Percentiles rank a stretch among this genome's conserved stretches.
Evolutionary conservation across 1,140 invertebrate genomes (phyloP).

Genomic region (Scaptomyza montana): DNA sequence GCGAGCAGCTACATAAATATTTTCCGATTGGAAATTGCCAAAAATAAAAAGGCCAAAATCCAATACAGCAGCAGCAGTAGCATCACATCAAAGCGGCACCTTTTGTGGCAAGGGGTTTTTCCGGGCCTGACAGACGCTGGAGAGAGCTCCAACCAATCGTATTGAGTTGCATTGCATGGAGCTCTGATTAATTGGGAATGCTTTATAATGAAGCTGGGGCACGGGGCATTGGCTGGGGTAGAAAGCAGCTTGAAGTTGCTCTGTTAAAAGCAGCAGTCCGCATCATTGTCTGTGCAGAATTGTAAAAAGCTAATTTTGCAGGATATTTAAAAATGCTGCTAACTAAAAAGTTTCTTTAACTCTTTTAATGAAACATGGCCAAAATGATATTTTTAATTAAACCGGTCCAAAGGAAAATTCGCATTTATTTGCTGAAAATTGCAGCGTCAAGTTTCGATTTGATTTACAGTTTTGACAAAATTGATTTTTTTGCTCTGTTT

Average conservation of each 20-base stretch:
- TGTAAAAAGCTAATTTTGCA: neutral
- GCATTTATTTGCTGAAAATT: conserved; percentile 20
- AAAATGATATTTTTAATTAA: conserved; percentile 1
- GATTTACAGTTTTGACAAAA: conserved; percentile 27
- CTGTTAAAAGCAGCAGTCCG: conserved; percentile 3
- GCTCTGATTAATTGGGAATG: conserved; percentile 47
- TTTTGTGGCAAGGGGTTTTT: conserved; percentile 13
- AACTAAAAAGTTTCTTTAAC: neutral
- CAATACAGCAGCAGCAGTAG: conserved; percentile 4
- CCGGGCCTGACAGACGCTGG: neutral
- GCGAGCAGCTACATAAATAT: conserved; percentile 42
- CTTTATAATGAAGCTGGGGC: conserved; percentile 17
- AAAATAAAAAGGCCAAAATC: conserved; percentile 14
- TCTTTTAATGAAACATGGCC: neutral
- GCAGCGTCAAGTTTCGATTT: conserved; percentile 4
- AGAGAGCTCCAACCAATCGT: conserved; percentile 24
- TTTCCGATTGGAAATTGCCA: conserved; percentile 47
- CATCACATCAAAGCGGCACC: conserved; percentile 19
- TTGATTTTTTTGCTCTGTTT: conserved; percentile 21
- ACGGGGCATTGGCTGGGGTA: neutral
- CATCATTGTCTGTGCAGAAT: neutral
- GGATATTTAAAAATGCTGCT: conserved; percentile 6
- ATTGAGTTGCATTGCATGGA: conserved; percentile 40
- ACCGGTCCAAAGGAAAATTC: neutral
- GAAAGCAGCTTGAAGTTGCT: neutral